Conservation (phyloP, 2,113 vertebrate species). For the Anguilla rostrata region DNA sequence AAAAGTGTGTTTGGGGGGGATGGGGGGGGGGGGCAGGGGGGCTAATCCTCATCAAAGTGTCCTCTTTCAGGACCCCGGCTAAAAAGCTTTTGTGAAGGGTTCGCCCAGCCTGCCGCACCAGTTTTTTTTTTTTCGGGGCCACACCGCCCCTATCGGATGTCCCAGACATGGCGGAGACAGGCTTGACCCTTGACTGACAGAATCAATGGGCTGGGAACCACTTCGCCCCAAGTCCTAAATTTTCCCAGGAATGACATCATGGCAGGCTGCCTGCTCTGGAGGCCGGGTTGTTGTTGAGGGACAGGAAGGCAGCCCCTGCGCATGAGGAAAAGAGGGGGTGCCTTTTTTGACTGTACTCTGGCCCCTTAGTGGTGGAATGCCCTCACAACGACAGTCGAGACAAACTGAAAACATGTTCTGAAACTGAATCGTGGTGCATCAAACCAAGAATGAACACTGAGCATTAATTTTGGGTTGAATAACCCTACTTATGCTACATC, state of each 20-base stretch:
- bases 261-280: conserved; percentile 48
- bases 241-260: conserved; percentile 67
- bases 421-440: too few species aligned
- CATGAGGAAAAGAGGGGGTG: conserved; percentile 12
- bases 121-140: conserved; percentile 54
- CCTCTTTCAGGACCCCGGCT: conserved; percentile 73
- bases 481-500: too few species aligned
- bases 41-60: conserved; percentile 73
- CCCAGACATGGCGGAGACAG: conserved; percentile 76
- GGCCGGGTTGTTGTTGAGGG: conserved; percentile 19
- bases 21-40: conserved; percentile 37
- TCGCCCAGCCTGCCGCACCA: conserved; percentile 70
- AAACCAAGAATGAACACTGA: too few species aligned
- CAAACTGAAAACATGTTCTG: too few species aligned
- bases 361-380: too few species aligned
- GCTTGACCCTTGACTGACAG: conserved; percentile 67
- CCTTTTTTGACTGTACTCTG: too few species aligned
- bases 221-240: conserved; percentile 63
- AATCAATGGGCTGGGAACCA: conserved; percentile 72
- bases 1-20: conserved; percentile 41
- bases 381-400: too few species aligned
- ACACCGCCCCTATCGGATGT: conserved; percentile 73
- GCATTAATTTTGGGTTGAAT: too few species aligned
- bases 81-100: conserved; percentile 70
- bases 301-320: background rate